Conservation (phyloP, 1,140 invertebrate species). For the Holcopasites calliopsidis region DNA sequence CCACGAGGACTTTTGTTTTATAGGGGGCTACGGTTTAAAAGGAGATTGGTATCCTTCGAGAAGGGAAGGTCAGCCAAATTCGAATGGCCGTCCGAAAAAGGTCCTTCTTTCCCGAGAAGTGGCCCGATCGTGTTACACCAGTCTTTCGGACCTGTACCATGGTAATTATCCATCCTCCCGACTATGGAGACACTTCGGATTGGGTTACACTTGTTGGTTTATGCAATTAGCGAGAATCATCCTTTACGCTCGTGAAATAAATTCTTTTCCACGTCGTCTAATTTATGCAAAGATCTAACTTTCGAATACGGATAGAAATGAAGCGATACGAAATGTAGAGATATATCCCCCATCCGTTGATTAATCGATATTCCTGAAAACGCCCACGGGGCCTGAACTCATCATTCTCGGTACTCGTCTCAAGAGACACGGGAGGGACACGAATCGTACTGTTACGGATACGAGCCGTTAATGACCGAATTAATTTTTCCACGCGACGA, state of each 20-base stretch:
- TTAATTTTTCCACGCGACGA: conserved; percentile 68
- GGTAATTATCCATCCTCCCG: conserved; percentile 58
- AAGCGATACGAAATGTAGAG: neutral
- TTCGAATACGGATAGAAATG: too few species aligned
- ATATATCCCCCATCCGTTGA: conserved; percentile 45
- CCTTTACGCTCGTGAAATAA: conserved; percentile 36
- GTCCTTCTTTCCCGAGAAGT: conserved; percentile 55
- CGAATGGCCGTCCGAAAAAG: conserved; percentile 54
- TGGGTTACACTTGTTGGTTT: conserved; percentile 57
- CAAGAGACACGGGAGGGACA: conserved; percentile 42
- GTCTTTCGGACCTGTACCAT: conserved; percentile 50
- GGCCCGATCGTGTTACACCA: conserved; percentile 59
- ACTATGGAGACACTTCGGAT: conserved; percentile 56
- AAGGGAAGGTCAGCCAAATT: conserved; percentile 61
- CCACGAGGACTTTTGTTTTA: conserved; percentile 61
- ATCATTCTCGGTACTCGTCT: conserved; percentile 52
- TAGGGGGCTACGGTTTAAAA: conserved; percentile 57
- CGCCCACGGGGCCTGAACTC: conserved; percentile 50
- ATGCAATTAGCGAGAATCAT: conserved; percentile 57
- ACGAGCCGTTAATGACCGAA: conserved; percentile 71
- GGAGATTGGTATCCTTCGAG: conserved; percentile 63
- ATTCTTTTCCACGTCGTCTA: conserved; percentile 5
- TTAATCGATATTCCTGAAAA: conserved; percentile 62
- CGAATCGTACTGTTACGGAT: conserved; percentile 60
- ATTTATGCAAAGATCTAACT: neutral